Evolutionary conservation across 2,797 vertebrate genomes (phyloP).

Genomic region (Euthynnus affinis): DNA sequence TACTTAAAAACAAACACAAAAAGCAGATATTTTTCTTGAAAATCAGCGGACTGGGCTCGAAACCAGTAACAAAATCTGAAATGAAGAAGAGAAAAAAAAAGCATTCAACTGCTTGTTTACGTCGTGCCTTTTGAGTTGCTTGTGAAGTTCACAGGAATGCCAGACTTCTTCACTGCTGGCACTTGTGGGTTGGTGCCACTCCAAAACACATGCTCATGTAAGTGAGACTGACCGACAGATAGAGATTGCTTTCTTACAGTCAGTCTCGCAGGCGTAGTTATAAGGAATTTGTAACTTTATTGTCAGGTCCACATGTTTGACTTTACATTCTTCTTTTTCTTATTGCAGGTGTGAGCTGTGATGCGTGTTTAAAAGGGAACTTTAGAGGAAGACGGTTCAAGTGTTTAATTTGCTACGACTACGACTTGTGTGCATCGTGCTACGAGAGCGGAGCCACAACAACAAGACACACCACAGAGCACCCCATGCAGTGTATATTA

Average conservation of each 20-base stretch:
- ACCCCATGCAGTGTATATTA: slow-evolving; percentile 99
- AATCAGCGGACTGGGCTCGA: slow-evolving; percentile 10
- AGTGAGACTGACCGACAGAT: slow-evolving; percentile 46
- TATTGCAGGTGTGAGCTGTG: slow-evolving; percentile 97
- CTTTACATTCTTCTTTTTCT: neutral
- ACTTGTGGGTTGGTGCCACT: slow-evolving; percentile 62
- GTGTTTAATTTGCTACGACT: slow-evolving; percentile 99
- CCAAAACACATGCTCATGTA: slow-evolving; percentile 66
- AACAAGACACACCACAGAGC: slow-evolving; percentile 98
- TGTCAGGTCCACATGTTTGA: slow-evolving; percentile 33
- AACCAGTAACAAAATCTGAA: slow-evolving; percentile 24
- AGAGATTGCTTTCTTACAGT: slow-evolving; percentile 27
- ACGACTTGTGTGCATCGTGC: slow-evolving; percentile 98
- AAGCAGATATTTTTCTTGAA: neutral
- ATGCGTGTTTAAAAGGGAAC: slow-evolving; percentile 99
- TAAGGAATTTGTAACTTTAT: slow-evolving; percentile 58
- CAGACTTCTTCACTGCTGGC: slow-evolving; percentile 55
- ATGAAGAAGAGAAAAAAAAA: slow-evolving; percentile 17
- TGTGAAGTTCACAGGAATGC: slow-evolving; percentile 57
- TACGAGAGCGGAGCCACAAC: slow-evolving; percentile 99
- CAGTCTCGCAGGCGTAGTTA: neutral
- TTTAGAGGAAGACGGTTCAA: slow-evolving; percentile 98
- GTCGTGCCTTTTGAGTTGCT: slow-evolving; percentile 28
- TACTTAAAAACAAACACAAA: neutral
- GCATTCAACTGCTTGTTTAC: slow-evolving; percentile 25